A percentile compares a stretch with the other conserved stretches of the same genome.
Conservation (phyloP, 2,888 invertebrate species). For the Pristionchus exspectatus region DNA sequence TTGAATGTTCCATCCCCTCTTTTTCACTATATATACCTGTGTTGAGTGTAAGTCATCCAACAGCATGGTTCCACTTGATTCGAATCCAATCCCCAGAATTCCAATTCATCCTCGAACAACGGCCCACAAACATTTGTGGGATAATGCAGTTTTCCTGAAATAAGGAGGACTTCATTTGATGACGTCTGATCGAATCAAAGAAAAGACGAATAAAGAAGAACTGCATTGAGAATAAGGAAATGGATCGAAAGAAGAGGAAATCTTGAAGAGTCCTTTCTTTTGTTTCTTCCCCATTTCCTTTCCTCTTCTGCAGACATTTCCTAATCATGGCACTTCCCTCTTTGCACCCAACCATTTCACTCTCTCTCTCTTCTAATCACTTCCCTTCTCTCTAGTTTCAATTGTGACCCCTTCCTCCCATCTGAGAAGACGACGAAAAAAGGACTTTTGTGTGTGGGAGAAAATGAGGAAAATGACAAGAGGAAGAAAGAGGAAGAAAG, state of each 20-base stretch:
- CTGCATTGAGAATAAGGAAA: background rate
- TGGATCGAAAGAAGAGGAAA: background rate
- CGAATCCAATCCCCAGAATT: slow-evolving; percentile 99
- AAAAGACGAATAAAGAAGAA: background rate
- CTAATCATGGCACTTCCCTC: background rate
- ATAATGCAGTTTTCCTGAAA: slow-evolving; percentile 93
- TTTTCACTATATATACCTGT: slow-evolving; percentile 82
- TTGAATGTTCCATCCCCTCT: too few relatives aligned
- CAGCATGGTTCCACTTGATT: slow-evolving; percentile 99
- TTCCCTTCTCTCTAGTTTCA: slow-evolving; percentile 10
- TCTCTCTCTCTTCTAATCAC: background rate
- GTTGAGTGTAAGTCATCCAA: slow-evolving; percentile 95
- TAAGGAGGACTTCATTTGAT: background rate
- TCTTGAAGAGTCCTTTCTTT: background rate
- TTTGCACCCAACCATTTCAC: background rate
- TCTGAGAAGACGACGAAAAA: background rate
- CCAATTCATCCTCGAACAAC: slow-evolving; percentile 97
- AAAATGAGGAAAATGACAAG: slow-evolving; percentile 20
- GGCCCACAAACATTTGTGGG: slow-evolving; percentile 99
- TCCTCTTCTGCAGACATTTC: too few relatives aligned
- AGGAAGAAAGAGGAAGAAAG: background rate
- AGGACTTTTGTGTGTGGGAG: slow-evolving; percentile 32
- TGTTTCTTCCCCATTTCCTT: background rate
- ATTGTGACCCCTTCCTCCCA: background rate
- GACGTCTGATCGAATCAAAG: background rate